Evolutionary conservation across 2,797 vertebrate genomes (phyloP).

Genomic region (Typhlichthys eigenmanni): DNA sequence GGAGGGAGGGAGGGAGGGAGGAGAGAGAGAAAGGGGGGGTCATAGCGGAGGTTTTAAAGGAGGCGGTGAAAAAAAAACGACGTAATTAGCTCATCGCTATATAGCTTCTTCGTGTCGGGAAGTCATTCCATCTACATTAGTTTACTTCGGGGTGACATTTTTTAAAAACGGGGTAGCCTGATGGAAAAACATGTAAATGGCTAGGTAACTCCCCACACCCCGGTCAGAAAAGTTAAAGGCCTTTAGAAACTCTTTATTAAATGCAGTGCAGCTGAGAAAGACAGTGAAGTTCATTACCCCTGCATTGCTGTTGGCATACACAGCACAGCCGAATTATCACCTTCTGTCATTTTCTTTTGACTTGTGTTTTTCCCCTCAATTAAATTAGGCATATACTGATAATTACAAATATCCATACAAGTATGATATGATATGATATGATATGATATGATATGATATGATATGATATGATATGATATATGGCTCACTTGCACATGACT

Average conservation of each 20-base stretch:
- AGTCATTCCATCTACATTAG: conserved; percentile 18
- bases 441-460: no score
- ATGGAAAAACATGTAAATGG: conserved; percentile 1
- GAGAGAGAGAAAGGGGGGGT: conserved; percentile 24
- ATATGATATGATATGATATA: neutral
- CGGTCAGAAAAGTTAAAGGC: no score
- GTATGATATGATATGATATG: no score
- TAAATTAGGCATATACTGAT: neutral
- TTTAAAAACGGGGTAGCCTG: no score
- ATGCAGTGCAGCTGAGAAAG: neutral
- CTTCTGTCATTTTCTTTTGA: neutral
- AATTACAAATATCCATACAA: no score
- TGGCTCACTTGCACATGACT: neutral
- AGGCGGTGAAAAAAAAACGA: conserved; percentile 22
- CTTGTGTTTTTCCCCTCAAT: neutral
- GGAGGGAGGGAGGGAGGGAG: neutral
- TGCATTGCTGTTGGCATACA: conserved; percentile 9
- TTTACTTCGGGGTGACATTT: no score
- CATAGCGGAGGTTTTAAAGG: conserved; percentile 2
- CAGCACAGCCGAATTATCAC: neutral
- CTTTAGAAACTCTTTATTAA: neutral
- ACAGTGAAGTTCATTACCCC: conserved; percentile 37
- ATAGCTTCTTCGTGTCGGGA: conserved; percentile 46
- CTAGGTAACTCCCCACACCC: neutral
- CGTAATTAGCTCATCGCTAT: conserved; percentile 51